Conservation (phyloP, 1,140 invertebrate species). For the Tetraneura akinire region DNA sequence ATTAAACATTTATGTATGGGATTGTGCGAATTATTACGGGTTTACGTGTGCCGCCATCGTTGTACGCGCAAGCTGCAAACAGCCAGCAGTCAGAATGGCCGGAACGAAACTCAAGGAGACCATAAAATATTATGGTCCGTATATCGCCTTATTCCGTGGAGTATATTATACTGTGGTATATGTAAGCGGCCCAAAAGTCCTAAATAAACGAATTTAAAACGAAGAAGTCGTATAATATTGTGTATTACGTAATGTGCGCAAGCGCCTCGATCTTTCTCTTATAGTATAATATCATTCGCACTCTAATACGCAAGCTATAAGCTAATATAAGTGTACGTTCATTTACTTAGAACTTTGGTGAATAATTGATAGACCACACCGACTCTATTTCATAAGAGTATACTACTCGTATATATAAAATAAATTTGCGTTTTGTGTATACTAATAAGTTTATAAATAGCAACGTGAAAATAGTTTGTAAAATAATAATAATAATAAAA, state of each 20-base stretch:
- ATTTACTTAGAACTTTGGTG: conserved; percentile 1
- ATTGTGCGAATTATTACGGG: not conserved
- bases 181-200: conserved; percentile 24
- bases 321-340: not conserved
- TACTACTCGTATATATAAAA: no score
- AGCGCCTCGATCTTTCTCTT: no score
- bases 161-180: not conserved
- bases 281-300: no score
- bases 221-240: not conserved
- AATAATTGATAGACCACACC: conserved; percentile 15
- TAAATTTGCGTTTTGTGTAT: no score
- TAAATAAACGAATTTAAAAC: conserved; percentile 22
- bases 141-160: not conserved
- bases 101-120: not conserved
- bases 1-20: not conserved
- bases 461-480: no score
- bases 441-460: no score
- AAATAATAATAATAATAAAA: no score
- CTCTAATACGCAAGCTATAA: not conserved
- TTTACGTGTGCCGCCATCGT: not conserved
- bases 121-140: not conserved
- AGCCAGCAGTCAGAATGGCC: not conserved
- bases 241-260: no score
- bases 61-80: not conserved
- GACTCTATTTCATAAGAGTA: no score